These are phyloP conservation scores for Otolemur garnettii DNA, from an alignment of 2,113 vertebrate genomes.

Conservation along the genomic window DNA sequence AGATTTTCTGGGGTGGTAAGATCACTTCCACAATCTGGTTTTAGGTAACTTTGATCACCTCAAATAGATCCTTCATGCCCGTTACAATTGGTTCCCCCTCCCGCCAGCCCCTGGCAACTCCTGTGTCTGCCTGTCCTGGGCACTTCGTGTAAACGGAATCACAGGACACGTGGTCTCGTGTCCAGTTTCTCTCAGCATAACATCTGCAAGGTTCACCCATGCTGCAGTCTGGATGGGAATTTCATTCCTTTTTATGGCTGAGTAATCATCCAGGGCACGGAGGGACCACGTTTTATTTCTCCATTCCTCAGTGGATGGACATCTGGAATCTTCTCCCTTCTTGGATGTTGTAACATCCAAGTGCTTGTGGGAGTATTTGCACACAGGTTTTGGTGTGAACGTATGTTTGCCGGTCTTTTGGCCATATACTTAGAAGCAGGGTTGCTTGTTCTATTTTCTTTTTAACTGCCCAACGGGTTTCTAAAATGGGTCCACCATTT, in stretches of 20 bases:
- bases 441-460: neutral
- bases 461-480: no score
- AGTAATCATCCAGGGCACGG: neutral
- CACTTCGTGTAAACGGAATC: no score
- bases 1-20: neutral
- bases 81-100: neutral
- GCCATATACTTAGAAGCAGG: no score
- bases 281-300: neutral
- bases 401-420: neutral
- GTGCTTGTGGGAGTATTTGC: no score
- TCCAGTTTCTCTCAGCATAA: neutral
- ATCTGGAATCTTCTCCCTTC: neutral
- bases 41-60: no score
- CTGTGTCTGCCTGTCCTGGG: neutral
- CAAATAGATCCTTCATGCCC: neutral
- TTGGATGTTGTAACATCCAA: accelerated
- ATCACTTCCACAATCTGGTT: neutral
- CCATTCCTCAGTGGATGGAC: neutral
- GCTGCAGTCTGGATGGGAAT: accelerated
- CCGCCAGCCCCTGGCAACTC: no score
- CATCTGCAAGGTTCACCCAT: neutral
- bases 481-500: no score
- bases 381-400: accelerated
- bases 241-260: neutral
- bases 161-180: accelerated